Evolutionary conservation across 2,797 vertebrate genomes (phyloP).

Genomic region (Rhabdophis nuchalis): DNA sequence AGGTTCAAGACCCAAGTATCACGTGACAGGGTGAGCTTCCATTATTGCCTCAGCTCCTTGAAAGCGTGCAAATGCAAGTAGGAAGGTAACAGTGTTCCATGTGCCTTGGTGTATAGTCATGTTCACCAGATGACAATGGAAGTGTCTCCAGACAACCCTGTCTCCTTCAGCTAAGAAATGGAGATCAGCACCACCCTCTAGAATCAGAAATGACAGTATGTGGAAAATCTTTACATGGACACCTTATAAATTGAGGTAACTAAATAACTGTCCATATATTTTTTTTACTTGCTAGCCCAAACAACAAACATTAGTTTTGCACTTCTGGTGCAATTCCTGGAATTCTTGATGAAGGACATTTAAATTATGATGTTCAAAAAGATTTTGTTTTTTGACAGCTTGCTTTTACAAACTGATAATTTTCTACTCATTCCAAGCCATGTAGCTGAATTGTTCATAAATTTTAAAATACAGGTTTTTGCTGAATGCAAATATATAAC

Average conservation of each 20-base stretch:
- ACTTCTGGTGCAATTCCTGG: neutral
- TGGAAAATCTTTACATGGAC: neutral
- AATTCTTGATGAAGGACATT: neutral
- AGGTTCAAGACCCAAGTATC: neutral
- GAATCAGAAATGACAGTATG: neutral
- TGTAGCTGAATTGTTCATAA: neutral
- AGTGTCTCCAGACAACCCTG: neutral
- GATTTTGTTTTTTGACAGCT: conserved; percentile 9
- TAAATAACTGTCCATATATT: neutral
- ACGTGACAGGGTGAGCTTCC: neutral
- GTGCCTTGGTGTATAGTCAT: neutral
- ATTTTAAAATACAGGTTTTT: neutral
- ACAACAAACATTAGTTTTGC: neutral
- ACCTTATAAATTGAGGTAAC: neutral
- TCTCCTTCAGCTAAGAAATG: neutral
- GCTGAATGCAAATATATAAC: neutral
- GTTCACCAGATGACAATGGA: neutral
- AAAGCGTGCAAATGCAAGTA: neutral
- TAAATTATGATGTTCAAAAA: neutral
- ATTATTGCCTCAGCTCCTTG: neutral
- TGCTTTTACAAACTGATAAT: conserved; percentile 8
- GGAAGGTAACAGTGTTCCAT: neutral
- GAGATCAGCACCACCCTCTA: neutral
- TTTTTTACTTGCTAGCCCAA: neutral
- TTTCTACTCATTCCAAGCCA: neutral